Conservation (phyloP, 1,140 invertebrate genomes). For the Drosophila repleta region DNA sequence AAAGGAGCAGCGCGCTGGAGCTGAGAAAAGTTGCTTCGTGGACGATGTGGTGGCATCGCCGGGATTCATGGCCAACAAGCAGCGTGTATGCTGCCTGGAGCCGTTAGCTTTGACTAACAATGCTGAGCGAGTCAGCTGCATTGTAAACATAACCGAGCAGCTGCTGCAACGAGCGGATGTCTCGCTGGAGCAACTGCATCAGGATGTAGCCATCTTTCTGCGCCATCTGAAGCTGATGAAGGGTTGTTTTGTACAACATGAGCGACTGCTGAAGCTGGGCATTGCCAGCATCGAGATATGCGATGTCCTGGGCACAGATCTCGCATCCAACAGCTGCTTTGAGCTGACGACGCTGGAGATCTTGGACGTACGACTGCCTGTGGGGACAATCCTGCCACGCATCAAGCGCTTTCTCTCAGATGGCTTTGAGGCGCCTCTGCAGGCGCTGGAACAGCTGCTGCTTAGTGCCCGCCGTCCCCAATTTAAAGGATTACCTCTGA, state of each 20-base stretch:
- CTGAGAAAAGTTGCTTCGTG: conserved; percentile 61
- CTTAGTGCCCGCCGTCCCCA: not conserved
- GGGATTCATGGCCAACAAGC: conserved; percentile 11
- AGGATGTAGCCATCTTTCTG: conserved; percentile 47
- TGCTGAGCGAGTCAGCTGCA: conserved; percentile 28
- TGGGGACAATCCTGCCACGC: conserved; percentile 13
- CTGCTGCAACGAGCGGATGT: conserved; percentile 30
- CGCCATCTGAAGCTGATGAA: conserved; percentile 40
- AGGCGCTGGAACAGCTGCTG: conserved; percentile 55
- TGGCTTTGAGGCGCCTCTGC: conserved; percentile 49
- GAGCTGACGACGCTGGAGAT: conserved; percentile 35
- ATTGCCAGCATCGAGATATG: conserved; percentile 55
- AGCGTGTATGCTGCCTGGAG: conserved; percentile 27
- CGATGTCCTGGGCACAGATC: conserved; percentile 3
- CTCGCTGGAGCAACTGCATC: conserved; percentile 33
- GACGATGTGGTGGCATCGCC: conserved; percentile 55
- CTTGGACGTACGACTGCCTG: conserved; percentile 43
- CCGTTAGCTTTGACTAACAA: not conserved
- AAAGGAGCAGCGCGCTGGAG: conserved; percentile 35
- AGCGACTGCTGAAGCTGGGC: conserved; percentile 38
- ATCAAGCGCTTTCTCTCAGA: conserved; percentile 8
- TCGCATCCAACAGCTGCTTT: conserved; percentile 33
- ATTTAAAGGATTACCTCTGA: conserved; percentile 42
- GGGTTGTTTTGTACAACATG: conserved; percentile 48
- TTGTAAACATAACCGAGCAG: conserved; percentile 42